phyloP scores from a whole-genome alignment of 2,113 vertebrate genomes.

The Percopsis transmontana region DNA sequence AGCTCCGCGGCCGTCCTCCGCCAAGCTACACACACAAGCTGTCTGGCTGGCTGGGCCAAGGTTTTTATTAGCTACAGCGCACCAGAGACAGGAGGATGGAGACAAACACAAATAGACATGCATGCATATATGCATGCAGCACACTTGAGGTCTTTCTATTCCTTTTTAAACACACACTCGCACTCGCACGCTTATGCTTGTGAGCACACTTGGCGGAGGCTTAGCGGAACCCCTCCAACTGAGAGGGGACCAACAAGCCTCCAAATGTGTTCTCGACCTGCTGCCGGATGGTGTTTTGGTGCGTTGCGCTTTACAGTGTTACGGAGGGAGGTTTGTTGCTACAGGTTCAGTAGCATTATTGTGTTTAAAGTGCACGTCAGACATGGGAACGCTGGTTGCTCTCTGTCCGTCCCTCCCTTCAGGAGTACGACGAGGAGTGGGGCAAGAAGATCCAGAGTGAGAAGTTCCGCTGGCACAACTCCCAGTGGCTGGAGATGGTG shows the following conservation, averaged over 20 bases:
- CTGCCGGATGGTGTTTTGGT: no score
- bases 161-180: neutral
- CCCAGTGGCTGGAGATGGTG: conserved; percentile 97
- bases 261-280: no score
- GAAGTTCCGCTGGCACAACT: conserved; percentile 93
- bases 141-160: neutral
- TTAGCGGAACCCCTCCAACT: no score
- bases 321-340: no score
- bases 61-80: conserved; percentile 16
- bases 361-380: no score
- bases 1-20: conserved; percentile 25
- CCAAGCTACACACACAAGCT: conserved; percentile 15
- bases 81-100: neutral
- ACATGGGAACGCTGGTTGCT: neutral
- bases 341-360: no score
- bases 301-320: no score
- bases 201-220: neutral
- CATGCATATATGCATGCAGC: neutral
- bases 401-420: neutral
- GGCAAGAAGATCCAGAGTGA: conserved; percentile 89
- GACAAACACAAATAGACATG: neutral
- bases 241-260: no score
- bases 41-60: neutral
- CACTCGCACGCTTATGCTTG: neutral
- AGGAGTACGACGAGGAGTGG: conserved; percentile 94